phyloP scores from a whole-genome alignment of 2,888 invertebrate genomes.

The Polylopha cassiicola region DNA sequence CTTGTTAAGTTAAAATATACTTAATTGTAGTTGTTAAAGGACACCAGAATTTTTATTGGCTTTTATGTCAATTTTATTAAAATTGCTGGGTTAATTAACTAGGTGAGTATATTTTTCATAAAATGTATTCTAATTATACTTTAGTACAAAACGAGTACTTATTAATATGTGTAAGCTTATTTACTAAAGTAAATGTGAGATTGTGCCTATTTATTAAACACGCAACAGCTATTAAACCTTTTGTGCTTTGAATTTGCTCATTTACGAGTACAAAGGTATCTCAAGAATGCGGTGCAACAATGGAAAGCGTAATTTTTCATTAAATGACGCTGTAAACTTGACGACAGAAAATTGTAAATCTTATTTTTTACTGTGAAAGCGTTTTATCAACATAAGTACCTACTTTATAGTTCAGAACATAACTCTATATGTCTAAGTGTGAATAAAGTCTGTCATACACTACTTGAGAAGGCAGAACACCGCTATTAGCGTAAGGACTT shows the following conservation, averaged over 20 bases:
- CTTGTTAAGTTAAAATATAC: no score
- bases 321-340: constrained; percentile 7
- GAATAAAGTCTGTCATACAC: constrained; percentile 15
- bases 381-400: no score
- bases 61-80: no score
- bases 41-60: no score
- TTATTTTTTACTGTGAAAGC: no score
- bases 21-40: no score
- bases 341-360: constrained; percentile 1
- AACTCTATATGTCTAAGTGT: not conserved
- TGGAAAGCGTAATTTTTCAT: constrained; percentile 4
- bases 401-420: not conserved
- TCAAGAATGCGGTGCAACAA: constrained; percentile 3
- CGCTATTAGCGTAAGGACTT: constrained; percentile 24
- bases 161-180: no score
- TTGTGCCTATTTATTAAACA: not conserved
- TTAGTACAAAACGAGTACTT: no score
- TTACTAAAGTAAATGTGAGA: no score
- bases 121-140: no score
- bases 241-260: not conserved
- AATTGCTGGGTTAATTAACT: no score
- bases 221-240: not conserved
- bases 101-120: no score
- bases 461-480: constrained; percentile 14
- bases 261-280: not conserved